A percentile compares a stretch with the other conserved stretches of the same genome.
Evolutionary conservation across 2,113 vertebrate species (phyloP).

Genomic region (Caracal caracal): DNA sequence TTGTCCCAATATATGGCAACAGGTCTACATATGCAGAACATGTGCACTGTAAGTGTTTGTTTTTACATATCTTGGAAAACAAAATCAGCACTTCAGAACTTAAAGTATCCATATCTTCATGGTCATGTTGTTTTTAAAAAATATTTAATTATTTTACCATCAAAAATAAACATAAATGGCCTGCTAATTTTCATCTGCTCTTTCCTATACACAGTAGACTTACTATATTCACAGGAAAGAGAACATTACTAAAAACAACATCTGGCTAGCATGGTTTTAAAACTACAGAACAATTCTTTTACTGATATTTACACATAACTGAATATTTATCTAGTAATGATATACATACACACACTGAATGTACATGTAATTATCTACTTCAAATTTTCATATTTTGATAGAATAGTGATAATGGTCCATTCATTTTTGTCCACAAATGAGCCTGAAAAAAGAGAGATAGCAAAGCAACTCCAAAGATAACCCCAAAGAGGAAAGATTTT

Average conservation of each 20-base stretch:
- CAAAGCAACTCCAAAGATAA: not conserved
- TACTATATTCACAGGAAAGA: not conserved
- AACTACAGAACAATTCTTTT: not conserved
- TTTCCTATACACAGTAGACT: not conserved
- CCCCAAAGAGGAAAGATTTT: not conserved
- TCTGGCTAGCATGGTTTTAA: not conserved
- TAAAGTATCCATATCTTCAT: not conserved
- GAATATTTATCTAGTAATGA: not conserved
- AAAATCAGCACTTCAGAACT: not conserved
- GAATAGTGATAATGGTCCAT: not conserved
- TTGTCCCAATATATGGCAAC: not conserved
- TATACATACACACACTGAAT: not conserved
- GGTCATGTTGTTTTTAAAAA: not conserved
- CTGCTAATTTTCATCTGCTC: not conserved
- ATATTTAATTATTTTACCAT: not conserved
- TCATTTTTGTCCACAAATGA: not conserved
- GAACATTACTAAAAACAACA: not conserved
- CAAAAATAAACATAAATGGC: not conserved
- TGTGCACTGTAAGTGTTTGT: not conserved
- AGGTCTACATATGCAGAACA: not conserved
- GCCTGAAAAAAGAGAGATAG: not conserved
- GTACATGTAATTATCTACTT: not conserved
- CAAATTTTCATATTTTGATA: constrained; percentile 21
- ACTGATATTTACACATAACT: not conserved
- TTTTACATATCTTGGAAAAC: not conserved